These are phyloP conservation scores for Pipa parva DNA, from an alignment of 2,113 vertebrate species.

Conservation along the genomic window DNA sequence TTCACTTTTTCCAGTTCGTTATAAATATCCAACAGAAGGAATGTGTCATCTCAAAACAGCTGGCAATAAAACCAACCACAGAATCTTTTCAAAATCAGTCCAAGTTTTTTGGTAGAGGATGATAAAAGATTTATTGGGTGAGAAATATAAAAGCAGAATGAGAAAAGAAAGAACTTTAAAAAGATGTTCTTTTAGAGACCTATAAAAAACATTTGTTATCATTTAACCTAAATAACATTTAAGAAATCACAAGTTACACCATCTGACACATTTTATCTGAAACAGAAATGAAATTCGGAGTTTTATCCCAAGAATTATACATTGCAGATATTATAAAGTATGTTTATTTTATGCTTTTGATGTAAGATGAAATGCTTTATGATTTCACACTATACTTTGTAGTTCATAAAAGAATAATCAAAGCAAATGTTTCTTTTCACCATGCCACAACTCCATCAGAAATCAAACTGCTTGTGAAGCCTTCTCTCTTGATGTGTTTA, in stretches of 20 bases:
- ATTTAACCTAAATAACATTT: conserved; percentile 43
- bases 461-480: conserved; percentile 42
- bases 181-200: conserved; percentile 23
- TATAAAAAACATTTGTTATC: conserved; percentile 34
- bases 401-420: conserved; percentile 44
- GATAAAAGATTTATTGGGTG: conserved; percentile 60
- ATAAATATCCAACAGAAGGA: conserved; percentile 40
- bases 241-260: conserved; percentile 32
- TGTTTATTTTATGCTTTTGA: conserved; percentile 41
- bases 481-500: conserved; percentile 39
- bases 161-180: conserved; percentile 19
- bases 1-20: conserved; percentile 27
- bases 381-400: conserved; percentile 44
- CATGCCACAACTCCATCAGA: conserved; percentile 26
- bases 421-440: conserved; percentile 44
- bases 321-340: conserved; percentile 25
- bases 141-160: conserved; percentile 34
- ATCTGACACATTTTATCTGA: not conserved
- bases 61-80: conserved; percentile 46
- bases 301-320: conserved; percentile 14
- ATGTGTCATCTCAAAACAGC: conserved; percentile 49
- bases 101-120: conserved; percentile 47
- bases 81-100: conserved; percentile 46
- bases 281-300: conserved; percentile 17
- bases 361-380: conserved; percentile 42